phyloP scores from a whole-genome alignment of 2,888 invertebrate genomes.

The Myopa tessellatipennis region DNA sequence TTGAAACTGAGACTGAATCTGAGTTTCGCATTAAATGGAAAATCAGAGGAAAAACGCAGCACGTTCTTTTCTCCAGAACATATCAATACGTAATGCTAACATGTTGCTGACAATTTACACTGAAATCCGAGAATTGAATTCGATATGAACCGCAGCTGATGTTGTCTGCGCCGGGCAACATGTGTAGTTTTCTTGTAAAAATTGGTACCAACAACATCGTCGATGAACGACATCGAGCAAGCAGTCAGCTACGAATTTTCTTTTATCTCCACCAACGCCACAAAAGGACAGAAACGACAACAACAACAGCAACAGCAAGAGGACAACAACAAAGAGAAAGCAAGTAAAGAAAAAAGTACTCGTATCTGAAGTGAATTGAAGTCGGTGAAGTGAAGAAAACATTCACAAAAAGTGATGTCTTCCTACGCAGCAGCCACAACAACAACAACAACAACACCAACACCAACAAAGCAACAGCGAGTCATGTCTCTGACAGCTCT shows the following conservation, averaged over 20 bases:
- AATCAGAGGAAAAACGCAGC: neutral
- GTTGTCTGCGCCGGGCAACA: neutral
- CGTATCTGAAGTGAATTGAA: neutral
- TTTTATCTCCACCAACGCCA: neutral
- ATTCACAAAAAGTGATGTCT: conserved; percentile 1
- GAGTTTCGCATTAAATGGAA: neutral
- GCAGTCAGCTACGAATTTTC: neutral
- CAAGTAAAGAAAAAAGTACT: neutral
- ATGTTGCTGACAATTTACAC: neutral
- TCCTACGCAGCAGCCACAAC: conserved; percentile 4
- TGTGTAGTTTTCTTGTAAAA: neutral
- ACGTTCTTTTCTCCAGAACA: neutral
- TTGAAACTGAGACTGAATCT: no score
- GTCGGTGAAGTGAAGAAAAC: conserved; percentile 2
- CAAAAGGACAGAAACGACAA: neutral
- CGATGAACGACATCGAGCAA: conserved; percentile 11
- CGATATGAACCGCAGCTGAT: neutral
- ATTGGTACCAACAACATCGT: conserved; percentile 5
- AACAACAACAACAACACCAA: neutral
- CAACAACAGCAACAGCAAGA: neutral
- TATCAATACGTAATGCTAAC: neutral
- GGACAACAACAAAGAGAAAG: neutral
- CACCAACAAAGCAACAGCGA: neutral
- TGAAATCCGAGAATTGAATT: conserved; percentile 5
- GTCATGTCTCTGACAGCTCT: conserved; percentile 13